Evolutionary conservation across 92 coral and sea anemone genomes (phyloP), one percentile per base, ranked within the genome.

Genomic region (Epizoanthus scotinus): DNA sequence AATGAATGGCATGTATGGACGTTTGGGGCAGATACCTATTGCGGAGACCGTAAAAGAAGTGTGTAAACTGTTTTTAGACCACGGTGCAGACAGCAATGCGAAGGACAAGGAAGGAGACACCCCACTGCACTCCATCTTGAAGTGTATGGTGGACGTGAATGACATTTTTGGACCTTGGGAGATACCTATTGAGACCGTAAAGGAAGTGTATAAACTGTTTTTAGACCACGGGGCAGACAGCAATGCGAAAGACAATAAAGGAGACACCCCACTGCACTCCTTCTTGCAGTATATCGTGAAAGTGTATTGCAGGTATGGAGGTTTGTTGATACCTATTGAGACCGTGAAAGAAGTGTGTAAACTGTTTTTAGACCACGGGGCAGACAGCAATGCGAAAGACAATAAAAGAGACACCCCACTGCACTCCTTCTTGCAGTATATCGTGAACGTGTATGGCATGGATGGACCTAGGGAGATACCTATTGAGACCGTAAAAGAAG

Each of bases 201-300:
- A n/a, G 6, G 19, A 20, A 21, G 15, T 59, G 2, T 59, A 27
- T 20, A 20, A 21, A 3, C 9, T 59, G 64, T 21, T 59, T 21
- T 21, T 3, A 9, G 27, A 58, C 27, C 63, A 58, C 63, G 63
- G 63, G 63, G 28, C 27, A 58, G 18, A 58, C 25, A 0, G 63
- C 63, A 58, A 20, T 26, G 25, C 27, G 20, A 58, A 58, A n/a
- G n/a, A n/a, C n/a, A n/a, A n/a, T n/a, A n/a, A 21, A 58, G 28
- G 63, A 58, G 25, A 58, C 63, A 58, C 63, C 27, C 63, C 63
- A 58, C 28, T 58, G 63, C 63, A 58, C 63, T 58, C 20, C 2
- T 1, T 58, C 9, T n/a, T 58, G 28, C n/a, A 1, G 29, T 8
- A 8, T 20, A 20, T 2, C 29, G 20, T 6, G 21, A 26, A 20